Conservation (phyloP, 2,797 vertebrate species). For the Coluber constrictor region DNA sequence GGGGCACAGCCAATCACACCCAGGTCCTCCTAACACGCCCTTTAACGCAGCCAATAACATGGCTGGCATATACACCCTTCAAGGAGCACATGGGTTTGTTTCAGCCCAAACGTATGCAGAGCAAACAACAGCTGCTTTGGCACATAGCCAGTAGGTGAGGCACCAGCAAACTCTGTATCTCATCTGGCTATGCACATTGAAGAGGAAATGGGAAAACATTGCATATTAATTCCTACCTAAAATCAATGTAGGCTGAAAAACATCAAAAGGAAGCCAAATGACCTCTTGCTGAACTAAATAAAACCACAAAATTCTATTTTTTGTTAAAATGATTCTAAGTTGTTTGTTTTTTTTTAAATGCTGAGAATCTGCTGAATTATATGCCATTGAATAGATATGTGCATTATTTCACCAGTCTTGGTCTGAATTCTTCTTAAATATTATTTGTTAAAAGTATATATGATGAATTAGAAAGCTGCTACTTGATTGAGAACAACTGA, state of each 20-base stretch:
- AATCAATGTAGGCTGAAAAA: neutral
- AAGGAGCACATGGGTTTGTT: neutral
- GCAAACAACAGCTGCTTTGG: neutral
- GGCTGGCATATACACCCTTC: neutral
- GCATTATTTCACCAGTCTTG: neutral
- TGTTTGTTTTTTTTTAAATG: neutral
- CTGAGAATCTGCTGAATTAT: neutral
- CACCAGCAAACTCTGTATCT: neutral
- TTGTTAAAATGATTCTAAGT: neutral
- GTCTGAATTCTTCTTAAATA: neutral
- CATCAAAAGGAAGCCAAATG: neutral
- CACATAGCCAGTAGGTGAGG: neutral
- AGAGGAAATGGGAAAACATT: neutral
- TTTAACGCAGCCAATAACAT: constrained; percentile 11
- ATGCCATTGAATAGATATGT: neutral
- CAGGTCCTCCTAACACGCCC: neutral
- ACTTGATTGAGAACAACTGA: neutral
- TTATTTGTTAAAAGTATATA: neutral
- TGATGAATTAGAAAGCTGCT: neutral
- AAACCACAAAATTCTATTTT: neutral
- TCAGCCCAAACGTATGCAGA: too few species aligned
- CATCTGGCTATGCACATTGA: neutral
- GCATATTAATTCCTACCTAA: neutral
- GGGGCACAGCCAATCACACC: constrained; percentile 14
- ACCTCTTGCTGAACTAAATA: neutral